These are phyloP conservation scores for Spodoptera littoralis DNA, from an alignment of 2,888 invertebrate species.

Conservation along the genomic window DNA sequence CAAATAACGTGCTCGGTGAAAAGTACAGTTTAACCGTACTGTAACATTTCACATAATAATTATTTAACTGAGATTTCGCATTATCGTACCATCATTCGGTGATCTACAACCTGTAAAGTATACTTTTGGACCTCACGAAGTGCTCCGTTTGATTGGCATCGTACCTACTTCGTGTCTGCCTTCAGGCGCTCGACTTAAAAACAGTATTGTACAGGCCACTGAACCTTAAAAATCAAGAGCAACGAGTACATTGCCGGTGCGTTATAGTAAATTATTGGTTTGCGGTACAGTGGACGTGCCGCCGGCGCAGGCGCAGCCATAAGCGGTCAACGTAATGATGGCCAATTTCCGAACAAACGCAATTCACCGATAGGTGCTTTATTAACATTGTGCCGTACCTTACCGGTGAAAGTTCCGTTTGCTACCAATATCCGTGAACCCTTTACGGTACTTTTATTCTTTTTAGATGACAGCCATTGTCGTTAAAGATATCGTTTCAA, in stretches of 20 bases:
- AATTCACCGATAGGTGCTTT: slow-evolving; percentile 62
- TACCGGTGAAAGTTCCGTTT: slow-evolving; percentile 54
- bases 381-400: slow-evolving; percentile 51
- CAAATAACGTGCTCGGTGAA: slow-evolving; percentile 27
- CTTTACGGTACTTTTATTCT: slow-evolving; percentile 40
- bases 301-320: slow-evolving; percentile 64
- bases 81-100: neutral
- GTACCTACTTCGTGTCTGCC: slow-evolving; percentile 3
- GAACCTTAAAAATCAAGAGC: slow-evolving; percentile 67
- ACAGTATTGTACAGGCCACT: slow-evolving; percentile 55
- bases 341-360: slow-evolving; percentile 73
- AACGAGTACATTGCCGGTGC: slow-evolving; percentile 70
- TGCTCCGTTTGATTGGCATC: slow-evolving; percentile 11
- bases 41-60: too few species aligned
- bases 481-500: slow-evolving; percentile 33
- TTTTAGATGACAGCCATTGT: slow-evolving; percentile 34
- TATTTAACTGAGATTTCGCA: too few species aligned
- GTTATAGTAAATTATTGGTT: slow-evolving; percentile 74
- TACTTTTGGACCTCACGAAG: slow-evolving; percentile 9
- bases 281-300: slow-evolving; percentile 66
- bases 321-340: slow-evolving; percentile 74
- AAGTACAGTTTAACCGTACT: slow-evolving; percentile 6
- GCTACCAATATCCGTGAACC: slow-evolving; percentile 29
- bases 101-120: slow-evolving; percentile 10
- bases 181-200: slow-evolving; percentile 45